Evolutionary conservation across 1,140 invertebrate species (phyloP).

Genomic region (Drosophila prosaltans): DNA sequence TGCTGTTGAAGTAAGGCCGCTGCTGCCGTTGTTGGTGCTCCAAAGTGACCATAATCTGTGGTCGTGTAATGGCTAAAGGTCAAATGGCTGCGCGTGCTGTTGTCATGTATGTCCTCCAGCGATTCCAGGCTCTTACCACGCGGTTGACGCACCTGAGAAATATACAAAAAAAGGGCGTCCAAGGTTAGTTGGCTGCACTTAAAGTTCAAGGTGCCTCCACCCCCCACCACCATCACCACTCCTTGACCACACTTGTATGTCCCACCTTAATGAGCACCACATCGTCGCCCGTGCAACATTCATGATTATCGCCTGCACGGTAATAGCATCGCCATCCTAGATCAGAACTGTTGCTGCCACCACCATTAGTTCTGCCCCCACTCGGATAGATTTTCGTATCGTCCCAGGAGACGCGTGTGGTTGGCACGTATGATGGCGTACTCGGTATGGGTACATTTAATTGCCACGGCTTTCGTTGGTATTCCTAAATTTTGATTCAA

Average conservation of each 20-base stretch:
- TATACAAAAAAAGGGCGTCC: constrained; percentile 1
- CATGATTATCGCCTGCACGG: constrained; percentile 78
- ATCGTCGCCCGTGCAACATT: constrained; percentile 80
- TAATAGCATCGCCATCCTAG: constrained; percentile 67
- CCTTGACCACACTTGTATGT: constrained; percentile 25
- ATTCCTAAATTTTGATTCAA: constrained; percentile 44
- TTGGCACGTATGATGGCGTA: constrained; percentile 81
- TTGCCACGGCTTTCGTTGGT: constrained; percentile 72
- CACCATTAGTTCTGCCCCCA: constrained; percentile 17
- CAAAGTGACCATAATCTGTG: constrained; percentile 79
- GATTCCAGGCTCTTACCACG: constrained; percentile 93
- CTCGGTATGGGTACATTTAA: constrained; percentile 75
- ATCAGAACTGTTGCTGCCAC: constrained; percentile 32
- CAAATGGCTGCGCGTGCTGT: constrained; percentile 85
- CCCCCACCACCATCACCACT: neutral
- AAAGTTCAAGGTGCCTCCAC: constrained; percentile 61
- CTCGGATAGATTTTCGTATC: constrained; percentile 79
- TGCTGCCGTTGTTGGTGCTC: constrained; percentile 84
- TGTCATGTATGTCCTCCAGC: constrained; percentile 88
- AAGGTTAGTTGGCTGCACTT: constrained; percentile 28
- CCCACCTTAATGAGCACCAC: constrained; percentile 83
- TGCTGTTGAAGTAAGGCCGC: constrained; percentile 81
- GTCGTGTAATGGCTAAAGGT: constrained; percentile 85
- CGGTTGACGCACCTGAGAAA: constrained; percentile 85
- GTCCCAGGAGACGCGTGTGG: constrained; percentile 80